These are phyloP conservation scores for Myopa tessellatipennis DNA, from an alignment of 2,888 invertebrate species.

Conservation along the genomic window DNA sequence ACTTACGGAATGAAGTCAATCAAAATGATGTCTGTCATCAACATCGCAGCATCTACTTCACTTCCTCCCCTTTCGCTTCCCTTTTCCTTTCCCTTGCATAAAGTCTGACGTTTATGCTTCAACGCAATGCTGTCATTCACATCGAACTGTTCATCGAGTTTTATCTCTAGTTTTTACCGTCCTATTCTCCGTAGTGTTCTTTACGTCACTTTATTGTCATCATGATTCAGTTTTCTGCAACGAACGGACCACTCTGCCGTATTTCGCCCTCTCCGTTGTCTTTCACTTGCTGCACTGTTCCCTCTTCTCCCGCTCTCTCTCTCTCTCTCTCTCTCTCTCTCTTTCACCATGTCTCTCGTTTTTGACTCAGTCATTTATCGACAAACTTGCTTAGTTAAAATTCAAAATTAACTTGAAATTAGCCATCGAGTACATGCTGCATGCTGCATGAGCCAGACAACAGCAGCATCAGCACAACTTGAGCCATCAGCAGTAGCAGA, in stretches of 20 bases:
- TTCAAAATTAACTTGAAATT: slow-evolving; percentile 29
- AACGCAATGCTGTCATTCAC: too few species aligned
- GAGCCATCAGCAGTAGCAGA: not conserved
- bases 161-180: too few species aligned
- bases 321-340: not conserved
- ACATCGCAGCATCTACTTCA: too few species aligned
- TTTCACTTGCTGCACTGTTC: not conserved
- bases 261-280: not conserved
- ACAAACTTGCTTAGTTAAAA: slow-evolving; percentile 17
- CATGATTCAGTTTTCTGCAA: not conserved
- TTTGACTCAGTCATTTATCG: not conserved
- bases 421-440: slow-evolving; percentile 9
- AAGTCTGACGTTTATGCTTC: too few species aligned
- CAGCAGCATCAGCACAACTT: not conserved
- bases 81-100: too few species aligned
- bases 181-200: not conserved
- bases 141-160: too few species aligned
- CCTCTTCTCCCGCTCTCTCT: not conserved
- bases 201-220: not conserved
- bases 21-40: too few species aligned
- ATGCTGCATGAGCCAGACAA: not conserved
- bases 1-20: too few species aligned
- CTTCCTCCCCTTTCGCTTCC: too few species aligned
- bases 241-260: not conserved
- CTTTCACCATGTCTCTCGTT: not conserved